phyloP scores from a whole-genome alignment of 2,888 invertebrate genomes.

The Phoenoteleia sp. region DNA sequence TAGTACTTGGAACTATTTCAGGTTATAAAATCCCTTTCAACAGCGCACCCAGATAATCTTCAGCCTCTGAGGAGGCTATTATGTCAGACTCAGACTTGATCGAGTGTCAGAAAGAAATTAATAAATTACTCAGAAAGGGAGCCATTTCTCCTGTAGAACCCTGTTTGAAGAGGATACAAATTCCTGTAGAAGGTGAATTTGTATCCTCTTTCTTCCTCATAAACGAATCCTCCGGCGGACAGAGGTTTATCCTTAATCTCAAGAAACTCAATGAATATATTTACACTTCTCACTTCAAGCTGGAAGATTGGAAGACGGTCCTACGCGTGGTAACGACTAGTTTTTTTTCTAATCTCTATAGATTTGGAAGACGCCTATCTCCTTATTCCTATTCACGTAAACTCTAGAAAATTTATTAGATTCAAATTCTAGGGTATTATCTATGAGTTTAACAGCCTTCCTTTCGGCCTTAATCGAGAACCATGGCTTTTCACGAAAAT shows the following conservation, averaged over 20 bases:
- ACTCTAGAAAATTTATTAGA: too few relatives aligned
- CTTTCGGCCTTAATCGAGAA: conserved; percentile 54
- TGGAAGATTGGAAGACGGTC: conserved; percentile 7
- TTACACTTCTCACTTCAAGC: not conserved
- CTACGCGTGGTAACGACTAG: not conserved
- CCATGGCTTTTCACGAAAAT: conserved; percentile 61
- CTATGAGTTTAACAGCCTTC: conserved; percentile 56
- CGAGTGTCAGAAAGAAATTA: not conserved
- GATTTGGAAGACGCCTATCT: conserved; percentile 53
- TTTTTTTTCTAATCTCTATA: not conserved
- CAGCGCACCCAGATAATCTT: not conserved
- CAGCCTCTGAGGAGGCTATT: not conserved
- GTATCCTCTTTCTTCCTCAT: not conserved
- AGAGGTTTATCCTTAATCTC: conserved; percentile 1
- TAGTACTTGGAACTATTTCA: not conserved
- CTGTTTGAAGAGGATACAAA: too few relatives aligned
- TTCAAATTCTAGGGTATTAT: conserved; percentile 20
- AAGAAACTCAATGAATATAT: conserved; percentile 9
- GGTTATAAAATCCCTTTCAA: not conserved
- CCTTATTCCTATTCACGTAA: conserved; percentile 24
- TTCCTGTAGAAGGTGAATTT: not conserved
- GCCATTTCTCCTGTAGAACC: not conserved
- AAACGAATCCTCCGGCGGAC: too few relatives aligned
- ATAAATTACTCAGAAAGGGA: not conserved
- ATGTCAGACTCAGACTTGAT: not conserved